Conservation (phyloP, 2,797 vertebrate genomes). For the Delichon dasypus region DNA sequence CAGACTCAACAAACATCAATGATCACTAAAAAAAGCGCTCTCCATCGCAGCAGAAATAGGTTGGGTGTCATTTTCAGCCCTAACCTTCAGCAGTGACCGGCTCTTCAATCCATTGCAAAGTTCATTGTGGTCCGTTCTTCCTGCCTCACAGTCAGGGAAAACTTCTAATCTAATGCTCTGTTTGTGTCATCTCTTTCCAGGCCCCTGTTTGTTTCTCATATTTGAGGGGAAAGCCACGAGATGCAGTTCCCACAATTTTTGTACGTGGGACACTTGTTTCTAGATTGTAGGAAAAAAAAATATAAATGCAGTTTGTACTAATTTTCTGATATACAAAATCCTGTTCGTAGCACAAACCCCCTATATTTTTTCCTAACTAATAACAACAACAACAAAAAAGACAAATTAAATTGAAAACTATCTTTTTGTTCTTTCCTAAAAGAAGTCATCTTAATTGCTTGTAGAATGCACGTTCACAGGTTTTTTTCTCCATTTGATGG, state of each 20-base stretch:
- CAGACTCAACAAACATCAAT: not conserved
- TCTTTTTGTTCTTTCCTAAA: not conserved
- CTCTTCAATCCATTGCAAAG: not conserved
- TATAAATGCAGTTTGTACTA: not conserved
- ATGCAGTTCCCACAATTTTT: not conserved
- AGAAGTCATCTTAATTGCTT: not conserved
- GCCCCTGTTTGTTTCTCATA: not conserved
- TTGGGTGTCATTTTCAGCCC: not conserved
- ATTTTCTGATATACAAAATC: not conserved
- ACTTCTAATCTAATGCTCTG: not conserved
- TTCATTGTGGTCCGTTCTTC: not conserved
- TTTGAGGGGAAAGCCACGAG: not conserved
- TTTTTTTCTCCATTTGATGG: not conserved
- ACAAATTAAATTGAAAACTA: not conserved
- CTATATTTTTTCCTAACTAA: not conserved
- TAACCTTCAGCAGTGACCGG: not conserved
- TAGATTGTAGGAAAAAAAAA: not conserved
- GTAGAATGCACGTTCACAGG: not conserved
- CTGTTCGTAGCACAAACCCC: not conserved
- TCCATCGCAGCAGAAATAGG: not conserved
- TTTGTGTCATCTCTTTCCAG: not conserved
- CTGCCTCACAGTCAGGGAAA: not conserved
- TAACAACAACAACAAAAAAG: no score
- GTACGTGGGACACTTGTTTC: not conserved
- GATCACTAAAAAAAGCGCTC: not conserved